Evolutionary conservation across 2,113 vertebrate species (phyloP).

Genomic region (Terrapene triunguis): DNA sequence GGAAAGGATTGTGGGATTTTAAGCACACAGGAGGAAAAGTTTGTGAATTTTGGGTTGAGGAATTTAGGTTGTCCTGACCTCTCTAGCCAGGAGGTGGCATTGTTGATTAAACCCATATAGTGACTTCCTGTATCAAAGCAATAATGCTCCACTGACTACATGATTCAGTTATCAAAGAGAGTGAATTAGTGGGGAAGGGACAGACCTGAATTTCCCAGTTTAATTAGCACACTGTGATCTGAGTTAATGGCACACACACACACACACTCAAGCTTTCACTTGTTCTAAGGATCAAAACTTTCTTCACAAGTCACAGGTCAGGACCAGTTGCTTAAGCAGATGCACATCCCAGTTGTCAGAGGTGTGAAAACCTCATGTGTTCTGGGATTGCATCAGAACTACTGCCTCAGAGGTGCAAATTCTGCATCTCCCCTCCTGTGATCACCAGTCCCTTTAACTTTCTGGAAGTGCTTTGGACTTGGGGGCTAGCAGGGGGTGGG

Average conservation of each 20-base stretch:
- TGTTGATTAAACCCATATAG: not conserved
- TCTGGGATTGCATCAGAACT: too few relatives aligned
- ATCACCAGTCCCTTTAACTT: not conserved
- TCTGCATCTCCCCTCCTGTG: too few relatives aligned
- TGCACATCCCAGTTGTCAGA: not conserved
- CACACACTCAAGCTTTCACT: not conserved
- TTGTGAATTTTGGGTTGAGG: not conserved
- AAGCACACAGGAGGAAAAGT: not conserved
- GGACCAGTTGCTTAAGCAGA: not conserved
- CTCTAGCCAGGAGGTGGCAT: not conserved
- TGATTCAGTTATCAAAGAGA: not conserved
- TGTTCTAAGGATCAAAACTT: not conserved
- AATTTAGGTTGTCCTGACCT: not conserved
- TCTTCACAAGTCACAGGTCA: not conserved
- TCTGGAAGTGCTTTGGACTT: not conserved
- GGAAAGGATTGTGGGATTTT: not conserved
- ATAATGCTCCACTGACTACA: not conserved
- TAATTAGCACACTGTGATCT: not conserved
- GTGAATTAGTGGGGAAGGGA: not conserved
- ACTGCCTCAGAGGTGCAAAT: too few relatives aligned
- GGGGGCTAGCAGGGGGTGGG: not conserved
- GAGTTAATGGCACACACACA: not conserved
- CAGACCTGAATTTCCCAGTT: not conserved
- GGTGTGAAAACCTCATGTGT: not conserved
- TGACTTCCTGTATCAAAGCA: not conserved